Conservation (phyloP, 2,888 invertebrate genomes). For the Trimorus sp. region DNA sequence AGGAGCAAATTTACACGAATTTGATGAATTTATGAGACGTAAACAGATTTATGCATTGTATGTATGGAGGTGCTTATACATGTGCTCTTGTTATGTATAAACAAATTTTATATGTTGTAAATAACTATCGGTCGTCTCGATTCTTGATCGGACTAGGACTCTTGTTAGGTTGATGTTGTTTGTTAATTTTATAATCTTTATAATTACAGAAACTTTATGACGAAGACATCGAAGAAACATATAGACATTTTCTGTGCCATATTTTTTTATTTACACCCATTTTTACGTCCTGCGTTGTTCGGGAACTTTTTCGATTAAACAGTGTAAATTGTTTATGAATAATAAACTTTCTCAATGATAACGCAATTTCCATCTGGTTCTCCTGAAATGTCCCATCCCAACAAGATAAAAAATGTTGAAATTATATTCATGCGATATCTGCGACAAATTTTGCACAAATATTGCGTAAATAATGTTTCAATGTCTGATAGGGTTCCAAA, state of each 20-base stretch:
- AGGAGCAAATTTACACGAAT: no score
- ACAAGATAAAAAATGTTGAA: no score
- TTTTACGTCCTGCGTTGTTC: neutral
- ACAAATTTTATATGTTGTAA: constrained; percentile 47
- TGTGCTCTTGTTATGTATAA: constrained; percentile 23
- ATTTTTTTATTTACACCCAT: neutral
- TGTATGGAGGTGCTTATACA: neutral
- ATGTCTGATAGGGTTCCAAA: neutral
- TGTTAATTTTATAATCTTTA: constrained; percentile 35
- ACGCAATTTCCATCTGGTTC: no score
- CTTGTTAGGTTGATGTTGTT: constrained; percentile 32
- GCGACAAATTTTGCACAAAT: no score
- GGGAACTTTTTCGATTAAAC: neutral
- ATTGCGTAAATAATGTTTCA: no score
- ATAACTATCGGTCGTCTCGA: constrained; percentile 13
- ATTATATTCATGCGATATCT: no score
- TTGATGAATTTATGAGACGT: no score
- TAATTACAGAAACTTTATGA: constrained; percentile 12
- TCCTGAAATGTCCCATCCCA: no score
- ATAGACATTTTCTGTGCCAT: neutral
- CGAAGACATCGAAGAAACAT: neutral
- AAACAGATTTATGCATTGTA: neutral
- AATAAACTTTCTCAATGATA: constrained; percentile 9
- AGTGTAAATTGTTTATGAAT: constrained; percentile 11
- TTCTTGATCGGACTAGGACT: neutral